Conservation (phyloP, 35 echinoderm and acorn worm genomes). For the Heliocidaris erythrogramma region DNA sequence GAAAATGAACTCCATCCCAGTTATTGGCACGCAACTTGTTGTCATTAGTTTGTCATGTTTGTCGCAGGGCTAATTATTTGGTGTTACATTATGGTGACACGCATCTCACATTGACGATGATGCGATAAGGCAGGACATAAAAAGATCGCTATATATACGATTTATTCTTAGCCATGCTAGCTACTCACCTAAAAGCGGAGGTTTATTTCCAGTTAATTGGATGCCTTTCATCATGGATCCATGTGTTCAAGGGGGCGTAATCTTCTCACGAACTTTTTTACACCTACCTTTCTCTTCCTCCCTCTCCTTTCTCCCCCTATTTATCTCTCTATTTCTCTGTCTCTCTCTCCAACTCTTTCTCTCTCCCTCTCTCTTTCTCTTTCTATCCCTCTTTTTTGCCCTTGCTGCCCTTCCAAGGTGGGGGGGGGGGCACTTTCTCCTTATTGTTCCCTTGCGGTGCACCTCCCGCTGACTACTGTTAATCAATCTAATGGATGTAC, state of each 20-base stretch:
- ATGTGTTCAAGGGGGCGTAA: too few species aligned
- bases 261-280: too few species aligned
- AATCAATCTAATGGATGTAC: background rate
- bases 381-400: background rate
- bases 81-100: background rate
- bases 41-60: background rate
- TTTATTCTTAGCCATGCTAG: too few species aligned
- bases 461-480: background rate
- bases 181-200: too few species aligned
- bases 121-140: background rate
- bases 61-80: background rate
- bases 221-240: too few species aligned
- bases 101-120: background rate
- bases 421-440: background rate
- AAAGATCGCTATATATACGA: too few species aligned
- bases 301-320: too few species aligned
- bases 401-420: background rate
- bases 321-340: background rate
- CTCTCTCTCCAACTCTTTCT: background rate
- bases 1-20: background rate
- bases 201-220: too few species aligned
- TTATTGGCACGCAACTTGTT: background rate
- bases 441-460: background rate
- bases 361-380: background rate
- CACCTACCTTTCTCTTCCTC: too few species aligned